Base-by-base conservation (phyloP, 2,888 invertebrate genomes). In the Agrotis puta region DNA sequence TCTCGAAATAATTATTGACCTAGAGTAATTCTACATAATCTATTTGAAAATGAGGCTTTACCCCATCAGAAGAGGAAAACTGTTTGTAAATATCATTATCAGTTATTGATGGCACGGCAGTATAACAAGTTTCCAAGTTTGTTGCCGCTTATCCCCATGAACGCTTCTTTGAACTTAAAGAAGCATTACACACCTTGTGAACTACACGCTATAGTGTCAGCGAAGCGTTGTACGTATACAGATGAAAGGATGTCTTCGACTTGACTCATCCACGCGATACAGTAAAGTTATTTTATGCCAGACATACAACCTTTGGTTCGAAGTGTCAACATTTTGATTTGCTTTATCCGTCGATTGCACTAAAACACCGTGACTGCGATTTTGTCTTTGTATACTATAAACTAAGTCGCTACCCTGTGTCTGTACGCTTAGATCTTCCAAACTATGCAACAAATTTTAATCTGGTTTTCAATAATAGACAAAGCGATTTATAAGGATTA, bases 161-260 rank as follows among this genome's bases (percentile, higher is more conserved):
- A 75, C 53, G 74, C 74, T 58, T 64, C 33, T 48, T 48, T 58
- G 57, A 58, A 33, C 73, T 58, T 47, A 57, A n/a, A 63, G 56
- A 56, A 56, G 33, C 33, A 56, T 33, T 48, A 48, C 43, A 62
- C 47, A 73, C 64, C 33, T 79, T 79, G 51, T 73, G 47, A 79
- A 27, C 56, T 22, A 47, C 39, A 62, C 14, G 62, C 11, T n/a
- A 20, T 51, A 39, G 22, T 58, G 73, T 22, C 51, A 63, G 13
- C 27, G 64, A 74, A 58, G 64, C 64, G 74, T 79, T 53, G 51
- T 48, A 50, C 39, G 9, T 39, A 11, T 48, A 16, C 24, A 75
- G 47, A 43, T 67, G 57, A 80, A 62, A 62, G 75, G 57, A 33
- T 61, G n/a, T 48, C 24, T 33, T 58, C 24, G 43, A 80, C 57